Conservation (phyloP, 2,888 invertebrate species). For the Netelia inedita region DNA sequence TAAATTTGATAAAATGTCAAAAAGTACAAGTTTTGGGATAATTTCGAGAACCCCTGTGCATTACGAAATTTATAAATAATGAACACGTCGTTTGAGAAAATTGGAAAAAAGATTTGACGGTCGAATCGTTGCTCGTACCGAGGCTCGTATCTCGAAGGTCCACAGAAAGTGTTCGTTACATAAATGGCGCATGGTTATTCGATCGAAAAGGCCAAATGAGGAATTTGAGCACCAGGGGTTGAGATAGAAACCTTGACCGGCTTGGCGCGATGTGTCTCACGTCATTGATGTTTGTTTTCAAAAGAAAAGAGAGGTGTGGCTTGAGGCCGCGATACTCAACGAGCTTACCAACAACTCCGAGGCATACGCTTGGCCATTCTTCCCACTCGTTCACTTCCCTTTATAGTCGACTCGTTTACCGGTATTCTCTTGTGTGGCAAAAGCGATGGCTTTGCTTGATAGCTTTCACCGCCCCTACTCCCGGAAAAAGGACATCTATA, state of each 20-base stretch:
- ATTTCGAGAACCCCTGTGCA: too few relatives aligned
- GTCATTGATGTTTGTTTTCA: neutral
- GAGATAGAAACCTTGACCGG: too few relatives aligned
- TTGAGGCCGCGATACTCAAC: neutral
- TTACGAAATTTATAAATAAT: too few relatives aligned
- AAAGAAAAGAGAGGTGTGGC: constrained; percentile 1
- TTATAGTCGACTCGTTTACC: constrained; percentile 10
- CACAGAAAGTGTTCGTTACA: neutral
- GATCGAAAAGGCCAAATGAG: neutral
- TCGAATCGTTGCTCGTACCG: neutral
- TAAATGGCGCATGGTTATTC: neutral
- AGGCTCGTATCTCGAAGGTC: neutral
- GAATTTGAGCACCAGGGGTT: too few relatives aligned
- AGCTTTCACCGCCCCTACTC: neutral
- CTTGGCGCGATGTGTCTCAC: neutral
- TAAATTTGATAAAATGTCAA: too few relatives aligned
- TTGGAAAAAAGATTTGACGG: too few relatives aligned
- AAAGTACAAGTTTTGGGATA: too few relatives aligned
- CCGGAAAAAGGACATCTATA: neutral
- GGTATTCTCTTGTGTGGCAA: neutral
- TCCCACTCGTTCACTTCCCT: constrained; percentile 2
- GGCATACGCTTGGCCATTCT: neutral
- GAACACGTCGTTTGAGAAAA: too few relatives aligned
- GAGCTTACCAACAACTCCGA: constrained; percentile 15
- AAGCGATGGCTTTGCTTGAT: constrained; percentile 7